Conservation (phyloP, 2,888 invertebrate species). For the Dugesia japonica region DNA sequence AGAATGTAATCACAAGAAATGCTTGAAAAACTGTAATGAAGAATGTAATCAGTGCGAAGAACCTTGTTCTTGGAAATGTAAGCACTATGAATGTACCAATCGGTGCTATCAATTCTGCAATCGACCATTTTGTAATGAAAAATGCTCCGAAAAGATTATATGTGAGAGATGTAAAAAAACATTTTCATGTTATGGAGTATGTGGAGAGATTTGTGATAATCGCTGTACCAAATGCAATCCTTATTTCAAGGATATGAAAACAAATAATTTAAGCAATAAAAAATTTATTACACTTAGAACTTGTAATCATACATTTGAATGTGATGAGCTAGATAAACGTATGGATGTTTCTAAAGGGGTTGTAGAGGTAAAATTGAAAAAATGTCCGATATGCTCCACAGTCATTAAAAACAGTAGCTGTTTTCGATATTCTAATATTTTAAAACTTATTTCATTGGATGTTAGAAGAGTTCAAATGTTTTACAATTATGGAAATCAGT, state of each 20-base stretch:
- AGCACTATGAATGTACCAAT: not conserved
- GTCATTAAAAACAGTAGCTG: not conserved
- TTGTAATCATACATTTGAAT: conserved; percentile 27
- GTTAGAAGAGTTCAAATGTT: not conserved
- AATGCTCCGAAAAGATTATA: not conserved
- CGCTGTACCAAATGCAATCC: conserved; percentile 4
- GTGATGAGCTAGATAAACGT: not conserved
- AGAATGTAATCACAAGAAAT: not conserved
- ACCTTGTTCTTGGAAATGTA: not conserved
- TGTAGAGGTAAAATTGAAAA: not conserved
- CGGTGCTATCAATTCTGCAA: not conserved
- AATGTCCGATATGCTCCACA: conserved; percentile 22
- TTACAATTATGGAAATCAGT: not conserved
- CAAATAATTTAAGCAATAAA: not conserved
- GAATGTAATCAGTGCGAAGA: not conserved
- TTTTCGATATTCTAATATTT: not conserved
- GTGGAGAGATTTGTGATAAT: conserved; percentile 27
- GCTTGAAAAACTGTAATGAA: not conserved
- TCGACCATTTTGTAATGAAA: not conserved
- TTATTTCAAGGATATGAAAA: not conserved
- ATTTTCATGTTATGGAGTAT: conserved; percentile 25
- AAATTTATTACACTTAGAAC: conserved; percentile 15
- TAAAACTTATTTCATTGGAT: not conserved
- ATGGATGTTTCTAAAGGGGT: not conserved
- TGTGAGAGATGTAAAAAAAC: conserved; percentile 16